A percentile compares a stretch with the other conserved stretches of the same genome.
phyloP scores from a whole-genome alignment of 2,888 invertebrate species.

The Spatulosminthurus flaviceps region DNA sequence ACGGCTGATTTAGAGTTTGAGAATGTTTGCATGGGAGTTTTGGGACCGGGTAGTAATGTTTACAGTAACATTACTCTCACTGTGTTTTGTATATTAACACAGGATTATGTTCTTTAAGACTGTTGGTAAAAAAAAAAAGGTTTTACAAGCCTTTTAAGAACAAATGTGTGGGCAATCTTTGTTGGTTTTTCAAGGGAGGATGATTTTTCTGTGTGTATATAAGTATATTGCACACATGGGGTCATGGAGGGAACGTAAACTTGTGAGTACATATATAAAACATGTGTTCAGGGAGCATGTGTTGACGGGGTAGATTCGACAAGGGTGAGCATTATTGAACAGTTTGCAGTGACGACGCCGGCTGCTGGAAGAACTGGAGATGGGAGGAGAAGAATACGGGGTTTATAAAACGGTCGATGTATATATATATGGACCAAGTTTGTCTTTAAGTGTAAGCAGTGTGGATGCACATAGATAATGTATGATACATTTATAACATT shows the following conservation, averaged over 20 bases:
- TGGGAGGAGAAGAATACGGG: background rate
- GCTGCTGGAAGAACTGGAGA: conserved; percentile 12
- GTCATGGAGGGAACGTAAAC: background rate
- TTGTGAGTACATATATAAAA: conserved; percentile 1
- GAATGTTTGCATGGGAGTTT: background rate
- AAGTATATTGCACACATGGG: conserved; percentile 7
- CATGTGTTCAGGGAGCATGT: conserved; percentile 18
- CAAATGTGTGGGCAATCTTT: conserved; percentile 18
- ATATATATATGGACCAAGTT: too few species aligned
- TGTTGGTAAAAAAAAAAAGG: background rate
- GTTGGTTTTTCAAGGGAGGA: background rate
- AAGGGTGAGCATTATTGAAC: conserved; percentile 18
- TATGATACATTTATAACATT: too few species aligned
- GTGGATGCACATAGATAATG: too few species aligned
- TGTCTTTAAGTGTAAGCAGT: too few species aligned
- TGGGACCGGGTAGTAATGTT: conserved; percentile 4
- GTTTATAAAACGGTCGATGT: too few species aligned
- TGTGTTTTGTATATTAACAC: background rate
- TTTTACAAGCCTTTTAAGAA: conserved; percentile 1
- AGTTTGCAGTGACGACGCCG: conserved; percentile 14
- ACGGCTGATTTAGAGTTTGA: too few species aligned
- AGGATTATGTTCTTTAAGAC: background rate
- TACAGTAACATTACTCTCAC: conserved; percentile 3
- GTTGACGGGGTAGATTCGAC: conserved; percentile 14
- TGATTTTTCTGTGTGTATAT: background rate